Evolutionary conservation across 2,797 vertebrate species (phyloP).

Genomic region (Phalloptychus januarius): DNA sequence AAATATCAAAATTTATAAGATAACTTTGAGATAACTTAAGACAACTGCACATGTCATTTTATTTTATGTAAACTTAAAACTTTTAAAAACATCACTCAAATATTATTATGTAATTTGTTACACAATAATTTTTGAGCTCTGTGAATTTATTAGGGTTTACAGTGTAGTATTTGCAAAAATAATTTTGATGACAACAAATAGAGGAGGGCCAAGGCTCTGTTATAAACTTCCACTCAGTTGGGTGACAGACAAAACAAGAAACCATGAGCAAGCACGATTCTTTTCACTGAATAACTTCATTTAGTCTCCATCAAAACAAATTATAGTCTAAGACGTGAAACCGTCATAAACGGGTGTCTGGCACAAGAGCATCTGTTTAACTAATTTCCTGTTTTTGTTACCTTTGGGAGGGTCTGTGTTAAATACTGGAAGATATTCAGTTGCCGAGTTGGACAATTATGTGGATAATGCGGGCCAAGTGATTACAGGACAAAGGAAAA

Average conservation of each 20-base stretch:
- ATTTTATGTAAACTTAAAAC: too few species aligned
- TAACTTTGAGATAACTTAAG: too few species aligned
- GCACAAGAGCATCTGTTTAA: slow-evolving; percentile 23
- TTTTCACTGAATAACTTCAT: not conserved
- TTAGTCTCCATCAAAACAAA: slow-evolving; percentile 25
- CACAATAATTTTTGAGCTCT: too few species aligned
- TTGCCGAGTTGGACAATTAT: not conserved
- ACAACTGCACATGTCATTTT: too few species aligned
- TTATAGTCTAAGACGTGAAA: slow-evolving; percentile 7
- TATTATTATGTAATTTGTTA: too few species aligned
- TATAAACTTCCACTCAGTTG: not conserved
- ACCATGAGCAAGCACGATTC: not conserved
- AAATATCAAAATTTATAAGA: too few species aligned
- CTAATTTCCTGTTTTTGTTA: not conserved
- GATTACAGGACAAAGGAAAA: not conserved
- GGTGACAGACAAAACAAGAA: not conserved
- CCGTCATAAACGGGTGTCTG: slow-evolving; percentile 12
- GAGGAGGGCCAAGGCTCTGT: too few species aligned
- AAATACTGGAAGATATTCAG: slow-evolving; percentile 13
- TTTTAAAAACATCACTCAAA: too few species aligned
- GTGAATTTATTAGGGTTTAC: too few species aligned
- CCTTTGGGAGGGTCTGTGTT: not conserved
- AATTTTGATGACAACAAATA: not conserved
- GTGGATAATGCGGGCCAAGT: not conserved
- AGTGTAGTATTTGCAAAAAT: too few species aligned